Evolutionary conservation across 2,888 invertebrate species (phyloP).

Genomic region (Clanis bilineata): DNA sequence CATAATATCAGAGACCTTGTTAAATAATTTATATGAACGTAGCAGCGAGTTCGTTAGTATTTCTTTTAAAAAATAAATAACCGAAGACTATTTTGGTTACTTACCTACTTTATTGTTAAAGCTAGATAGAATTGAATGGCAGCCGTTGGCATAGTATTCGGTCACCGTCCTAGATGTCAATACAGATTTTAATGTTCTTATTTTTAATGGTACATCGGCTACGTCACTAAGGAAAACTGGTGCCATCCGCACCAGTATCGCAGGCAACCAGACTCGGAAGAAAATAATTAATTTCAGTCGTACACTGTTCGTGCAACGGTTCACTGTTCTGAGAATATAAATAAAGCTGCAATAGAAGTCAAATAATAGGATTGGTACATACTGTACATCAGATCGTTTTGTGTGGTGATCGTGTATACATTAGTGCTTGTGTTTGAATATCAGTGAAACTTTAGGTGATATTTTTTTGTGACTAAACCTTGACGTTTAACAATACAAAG

Average conservation of each 20-base stretch:
- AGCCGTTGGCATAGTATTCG: conserved; percentile 71
- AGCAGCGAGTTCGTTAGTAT: no score
- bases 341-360: conserved; percentile 54
- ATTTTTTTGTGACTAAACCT: not conserved
- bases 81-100: no score
- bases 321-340: conserved; percentile 64
- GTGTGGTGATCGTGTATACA: conserved; percentile 38
- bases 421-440: not conserved
- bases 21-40: not conserved
- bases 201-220: conserved; percentile 76
- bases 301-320: conserved; percentile 57
- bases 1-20: not conserved
- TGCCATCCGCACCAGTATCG: no score
- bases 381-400: conserved; percentile 40
- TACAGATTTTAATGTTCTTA: conserved; percentile 67
- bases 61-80: no score
- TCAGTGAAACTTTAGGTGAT: conserved; percentile 1
- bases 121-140: conserved; percentile 34
- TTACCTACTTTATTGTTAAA: not conserved
- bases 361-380: conserved; percentile 46
- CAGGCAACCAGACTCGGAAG: conserved; percentile 56
- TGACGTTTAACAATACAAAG: not conserved
- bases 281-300: conserved; percentile 74
- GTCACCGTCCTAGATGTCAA: conserved; percentile 75
- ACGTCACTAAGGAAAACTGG: conserved; percentile 58